Evolutionary conservation across 2,888 invertebrate genomes (phyloP).

Genomic region (Chouioia cunea): DNA sequence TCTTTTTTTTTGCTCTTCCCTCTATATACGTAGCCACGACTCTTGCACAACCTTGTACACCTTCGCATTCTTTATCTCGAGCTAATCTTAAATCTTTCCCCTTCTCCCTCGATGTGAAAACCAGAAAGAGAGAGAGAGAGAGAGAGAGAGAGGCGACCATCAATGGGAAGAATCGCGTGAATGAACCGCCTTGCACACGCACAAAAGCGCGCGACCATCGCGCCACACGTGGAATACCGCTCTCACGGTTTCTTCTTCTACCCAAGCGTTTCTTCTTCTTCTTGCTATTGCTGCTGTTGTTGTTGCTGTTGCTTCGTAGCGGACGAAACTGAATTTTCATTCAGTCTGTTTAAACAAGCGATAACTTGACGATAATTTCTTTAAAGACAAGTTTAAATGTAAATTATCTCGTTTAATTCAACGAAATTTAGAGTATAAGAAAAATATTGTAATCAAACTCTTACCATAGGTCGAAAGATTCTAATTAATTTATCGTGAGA

Average conservation of each 20-base stretch:
- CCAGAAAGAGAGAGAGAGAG: conserved; percentile 44
- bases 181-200: conserved; percentile 58
- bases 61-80: conserved; percentile 42
- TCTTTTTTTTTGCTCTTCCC: conserved; percentile 13
- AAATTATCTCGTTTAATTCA: too few relatives aligned
- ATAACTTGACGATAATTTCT: conserved; percentile 46
- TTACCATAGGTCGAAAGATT: too few relatives aligned
- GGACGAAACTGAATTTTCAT: conserved; percentile 52
- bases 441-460: too few relatives aligned
- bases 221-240: conserved; percentile 61
- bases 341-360: conserved; percentile 51
- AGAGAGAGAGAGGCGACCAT: conserved; percentile 56
- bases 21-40: conserved; percentile 29
- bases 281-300: neutral
- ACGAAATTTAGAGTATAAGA: too few relatives aligned
- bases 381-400: too few relatives aligned
- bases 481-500: too few relatives aligned
- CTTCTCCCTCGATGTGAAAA: conserved; percentile 28
- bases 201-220: conserved; percentile 51
- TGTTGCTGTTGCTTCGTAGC: conserved; percentile 38
- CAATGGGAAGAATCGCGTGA: conserved; percentile 66
- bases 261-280: conserved; percentile 2
- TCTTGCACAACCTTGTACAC: neutral
- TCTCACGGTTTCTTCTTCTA: conserved; percentile 62
- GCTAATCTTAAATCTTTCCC: conserved; percentile 43